Percentiles rank a stretch among this genome's conserved stretches.
These are phyloP conservation scores for Xestobium rufovillosum DNA, from an alignment of 2,888 invertebrate genomes.

Conservation along the genomic window DNA sequence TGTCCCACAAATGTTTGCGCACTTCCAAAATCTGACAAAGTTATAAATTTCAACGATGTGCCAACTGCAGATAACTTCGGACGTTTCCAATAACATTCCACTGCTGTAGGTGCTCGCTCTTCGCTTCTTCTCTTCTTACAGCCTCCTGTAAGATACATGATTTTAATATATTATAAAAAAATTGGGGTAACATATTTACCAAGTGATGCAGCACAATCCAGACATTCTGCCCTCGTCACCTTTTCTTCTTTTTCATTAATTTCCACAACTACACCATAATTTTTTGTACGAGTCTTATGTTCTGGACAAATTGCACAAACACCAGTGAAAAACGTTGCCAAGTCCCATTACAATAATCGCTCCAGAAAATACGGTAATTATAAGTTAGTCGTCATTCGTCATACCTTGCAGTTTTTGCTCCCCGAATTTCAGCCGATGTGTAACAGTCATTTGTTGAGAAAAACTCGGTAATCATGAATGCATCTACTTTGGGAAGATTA, in stretches of 20 bases:
- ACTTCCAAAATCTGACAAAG: constrained; percentile 15
- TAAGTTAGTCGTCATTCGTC: too few species aligned
- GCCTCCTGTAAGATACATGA: constrained; percentile 23
- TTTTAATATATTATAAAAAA: constrained; percentile 19
- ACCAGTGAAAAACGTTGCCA: too few species aligned
- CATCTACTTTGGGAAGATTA: too few species aligned
- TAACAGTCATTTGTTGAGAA: too few species aligned
- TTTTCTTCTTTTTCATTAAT: constrained; percentile 17
- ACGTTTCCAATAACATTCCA: constrained; percentile 22
- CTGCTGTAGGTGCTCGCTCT: constrained; percentile 18
- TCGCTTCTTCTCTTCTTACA: constrained; percentile 20
- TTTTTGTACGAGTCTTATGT: constrained; percentile 9
- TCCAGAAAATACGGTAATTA: too few species aligned
- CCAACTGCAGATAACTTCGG: constrained; percentile 17
- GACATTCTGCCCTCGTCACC: constrained; percentile 16
- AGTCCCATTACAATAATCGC: too few species aligned
- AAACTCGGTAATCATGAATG: too few species aligned
- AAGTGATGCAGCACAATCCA: constrained; percentile 21
- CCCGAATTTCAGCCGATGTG: too few species aligned
- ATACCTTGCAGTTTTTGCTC: too few species aligned
- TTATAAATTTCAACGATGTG: constrained; percentile 15
- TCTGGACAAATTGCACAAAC: constrained; percentile 15
- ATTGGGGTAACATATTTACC: constrained; percentile 5
- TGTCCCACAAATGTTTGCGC: too few species aligned
- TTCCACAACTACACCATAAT: constrained; percentile 9